Percentiles rank a stretch among this genome's conserved stretches.
phyloP scores from a whole-genome alignment of 1,140 invertebrate genomes.

The Augochlora pura region DNA sequence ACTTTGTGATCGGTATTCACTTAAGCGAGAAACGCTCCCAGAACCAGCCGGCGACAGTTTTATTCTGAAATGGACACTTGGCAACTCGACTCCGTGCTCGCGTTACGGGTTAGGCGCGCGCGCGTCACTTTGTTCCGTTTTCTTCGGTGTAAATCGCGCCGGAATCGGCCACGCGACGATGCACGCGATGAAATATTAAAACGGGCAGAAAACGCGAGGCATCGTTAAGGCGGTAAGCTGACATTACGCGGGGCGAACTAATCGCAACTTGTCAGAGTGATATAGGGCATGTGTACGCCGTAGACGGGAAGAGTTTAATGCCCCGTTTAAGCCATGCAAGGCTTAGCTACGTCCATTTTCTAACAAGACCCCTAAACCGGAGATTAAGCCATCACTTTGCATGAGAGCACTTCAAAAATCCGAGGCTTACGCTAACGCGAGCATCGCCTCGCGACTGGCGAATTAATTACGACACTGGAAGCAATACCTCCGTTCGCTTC shows the following conservation, averaged over 20 bases:
- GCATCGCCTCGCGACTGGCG: conserved; percentile 51
- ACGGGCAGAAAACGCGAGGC: conserved; percentile 4
- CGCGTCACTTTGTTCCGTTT: not conserved
- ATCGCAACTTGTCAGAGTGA: conserved; percentile 56
- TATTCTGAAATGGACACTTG: no score
- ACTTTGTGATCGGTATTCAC: no score
- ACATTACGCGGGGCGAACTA: conserved; percentile 27
- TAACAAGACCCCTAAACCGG: conserved; percentile 66
- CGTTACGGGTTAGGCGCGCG: not conserved
- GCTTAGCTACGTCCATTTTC: conserved; percentile 66
- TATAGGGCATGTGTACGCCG: conserved; percentile 43
- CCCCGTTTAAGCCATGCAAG: conserved; percentile 69
- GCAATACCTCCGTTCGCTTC: conserved; percentile 44
- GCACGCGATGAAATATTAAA: conserved; percentile 37
- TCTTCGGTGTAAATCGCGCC: not conserved
- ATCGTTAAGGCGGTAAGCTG: conserved; percentile 33
- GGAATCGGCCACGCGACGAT: conserved; percentile 18
- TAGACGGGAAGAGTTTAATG: conserved; percentile 72
- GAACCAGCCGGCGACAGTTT: no score
- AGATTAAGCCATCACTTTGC: conserved; percentile 76
- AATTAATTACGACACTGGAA: conserved; percentile 74
- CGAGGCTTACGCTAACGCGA: conserved; percentile 62
- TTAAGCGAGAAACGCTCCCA: no score
- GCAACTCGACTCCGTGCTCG: no score
- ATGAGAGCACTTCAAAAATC: conserved; percentile 74